phyloP scores from a whole-genome alignment of 2,797 vertebrate species.

The Gambelia wislizenii region DNA sequence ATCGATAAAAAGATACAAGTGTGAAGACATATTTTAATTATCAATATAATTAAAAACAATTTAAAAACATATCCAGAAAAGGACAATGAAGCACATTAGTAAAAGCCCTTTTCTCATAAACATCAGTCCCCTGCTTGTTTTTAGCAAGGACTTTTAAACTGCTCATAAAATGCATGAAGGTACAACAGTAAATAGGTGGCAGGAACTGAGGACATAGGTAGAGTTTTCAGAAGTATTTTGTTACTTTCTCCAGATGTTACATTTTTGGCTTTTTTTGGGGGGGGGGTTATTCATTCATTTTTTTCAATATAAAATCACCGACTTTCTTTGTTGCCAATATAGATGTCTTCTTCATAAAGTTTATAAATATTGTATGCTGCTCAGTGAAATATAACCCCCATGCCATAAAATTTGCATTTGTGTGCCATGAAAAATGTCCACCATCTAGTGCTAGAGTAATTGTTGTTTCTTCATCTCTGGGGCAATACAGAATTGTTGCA shows the following conservation, averaged over 20 bases:
- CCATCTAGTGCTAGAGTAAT: not conserved
- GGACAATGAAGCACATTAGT: no score
- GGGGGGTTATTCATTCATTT: not conserved
- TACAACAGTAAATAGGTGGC: not conserved
- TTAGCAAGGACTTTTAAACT: not conserved
- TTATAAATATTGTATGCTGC: constrained; percentile 1
- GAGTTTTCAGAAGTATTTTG: not conserved
- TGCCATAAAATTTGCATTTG: constrained; percentile 10
- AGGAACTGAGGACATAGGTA: not conserved
- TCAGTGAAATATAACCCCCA: not conserved
- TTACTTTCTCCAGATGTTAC: not conserved
- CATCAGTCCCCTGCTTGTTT: no score
- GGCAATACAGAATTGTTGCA: not conserved
- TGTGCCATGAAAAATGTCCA: constrained; percentile 5
- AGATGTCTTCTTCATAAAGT: not conserved
- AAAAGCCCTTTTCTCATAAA: no score
- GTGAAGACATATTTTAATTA: no score
- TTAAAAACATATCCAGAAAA: no score
- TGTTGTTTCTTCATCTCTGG: not conserved
- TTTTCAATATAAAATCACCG: not conserved
- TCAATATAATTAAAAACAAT: no score
- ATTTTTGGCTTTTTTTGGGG: not conserved
- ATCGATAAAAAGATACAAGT: no score
- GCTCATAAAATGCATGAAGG: not conserved
- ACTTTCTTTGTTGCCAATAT: not conserved